phyloP scores from a whole-genome alignment of 2,797 vertebrate genomes.

The Saguinus oedipus region DNA sequence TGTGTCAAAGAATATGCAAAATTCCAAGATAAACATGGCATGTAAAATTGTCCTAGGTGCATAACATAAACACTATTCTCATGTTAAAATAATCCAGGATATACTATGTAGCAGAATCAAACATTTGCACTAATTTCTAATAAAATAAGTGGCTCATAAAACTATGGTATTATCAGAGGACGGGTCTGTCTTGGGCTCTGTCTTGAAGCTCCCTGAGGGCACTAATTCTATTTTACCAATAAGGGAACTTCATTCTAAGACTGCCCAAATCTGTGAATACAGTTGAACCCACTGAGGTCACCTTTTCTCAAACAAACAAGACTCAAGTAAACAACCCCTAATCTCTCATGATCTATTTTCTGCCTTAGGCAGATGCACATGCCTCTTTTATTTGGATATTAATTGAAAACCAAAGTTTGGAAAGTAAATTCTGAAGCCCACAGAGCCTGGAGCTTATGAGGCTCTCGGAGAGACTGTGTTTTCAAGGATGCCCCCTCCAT shows the following conservation, averaged over 20 bases:
- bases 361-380: neutral
- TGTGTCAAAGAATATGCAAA: neutral
- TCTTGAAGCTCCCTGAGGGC: neutral
- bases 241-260: neutral
- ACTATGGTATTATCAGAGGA: neutral
- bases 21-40: neutral
- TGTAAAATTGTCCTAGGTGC: neutral
- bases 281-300: neutral
- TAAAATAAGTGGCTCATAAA: neutral
- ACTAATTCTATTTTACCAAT: neutral
- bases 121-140: slow-evolving; percentile 8
- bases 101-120: neutral
- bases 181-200: neutral
- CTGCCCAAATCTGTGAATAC: neutral
- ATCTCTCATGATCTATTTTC: neutral
- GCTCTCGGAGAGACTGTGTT: neutral
- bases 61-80: neutral
- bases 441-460: neutral
- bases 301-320: neutral
- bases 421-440: neutral
- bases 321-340: neutral
- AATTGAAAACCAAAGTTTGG: slow-evolving; percentile 28
- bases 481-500: neutral
- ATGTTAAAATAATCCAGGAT: neutral
- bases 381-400: neutral